phyloP scores from a whole-genome alignment of 2,113 vertebrate species.

The Balaenoptera acutorostrata region DNA sequence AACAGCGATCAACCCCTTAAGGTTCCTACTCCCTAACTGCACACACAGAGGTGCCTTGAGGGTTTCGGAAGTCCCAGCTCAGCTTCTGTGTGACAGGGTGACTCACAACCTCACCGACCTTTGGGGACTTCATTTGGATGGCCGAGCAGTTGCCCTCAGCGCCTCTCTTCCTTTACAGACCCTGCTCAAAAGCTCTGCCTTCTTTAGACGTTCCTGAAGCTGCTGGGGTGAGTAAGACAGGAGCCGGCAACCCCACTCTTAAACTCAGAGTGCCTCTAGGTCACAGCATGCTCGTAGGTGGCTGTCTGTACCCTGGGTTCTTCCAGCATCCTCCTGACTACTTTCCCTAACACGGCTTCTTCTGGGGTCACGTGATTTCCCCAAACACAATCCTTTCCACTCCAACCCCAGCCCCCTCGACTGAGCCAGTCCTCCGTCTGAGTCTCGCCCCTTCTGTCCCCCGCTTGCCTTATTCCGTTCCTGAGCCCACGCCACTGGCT shows the following conservation, averaged over 20 bases:
- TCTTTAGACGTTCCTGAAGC: background rate
- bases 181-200: background rate
- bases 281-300: background rate
- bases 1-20: fast-evolving
- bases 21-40: background rate
- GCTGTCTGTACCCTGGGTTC: background rate
- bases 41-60: background rate
- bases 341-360: background rate
- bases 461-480: background rate
- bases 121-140: background rate
- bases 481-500: constrained; percentile 67
- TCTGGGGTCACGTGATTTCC: background rate
- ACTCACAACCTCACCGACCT: background rate
- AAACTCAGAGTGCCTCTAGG: background rate
- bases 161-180: background rate
- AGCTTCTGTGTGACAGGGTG: background rate
- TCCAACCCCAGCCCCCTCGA: background rate
- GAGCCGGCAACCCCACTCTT: background rate
- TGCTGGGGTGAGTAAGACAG: background rate
- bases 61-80: background rate
- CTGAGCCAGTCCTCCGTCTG: background rate
- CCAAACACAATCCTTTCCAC: background rate
- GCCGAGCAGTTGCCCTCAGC: background rate
- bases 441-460: background rate
- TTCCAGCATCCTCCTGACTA: background rate